A percentile compares a stretch with the other conserved stretches of the same genome.
These are phyloP conservation scores for Melanogrammus aeglefinus DNA, from an alignment of 2,797 vertebrate species.

Conservation along the genomic window DNA sequence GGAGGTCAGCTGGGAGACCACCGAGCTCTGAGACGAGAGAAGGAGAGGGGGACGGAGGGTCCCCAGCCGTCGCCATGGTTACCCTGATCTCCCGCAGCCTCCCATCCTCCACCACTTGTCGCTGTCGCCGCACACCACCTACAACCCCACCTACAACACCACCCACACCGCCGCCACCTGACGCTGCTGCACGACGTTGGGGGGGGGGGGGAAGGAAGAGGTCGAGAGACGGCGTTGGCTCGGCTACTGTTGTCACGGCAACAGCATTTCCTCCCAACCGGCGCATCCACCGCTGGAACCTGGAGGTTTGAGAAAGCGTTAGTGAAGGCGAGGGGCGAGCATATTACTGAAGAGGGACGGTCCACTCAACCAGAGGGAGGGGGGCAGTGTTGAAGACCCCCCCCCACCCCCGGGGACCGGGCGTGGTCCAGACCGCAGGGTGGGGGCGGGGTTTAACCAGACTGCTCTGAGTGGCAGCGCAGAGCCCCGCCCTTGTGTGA, in stretches of 20 bases:
- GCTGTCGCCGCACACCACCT: too few species aligned
- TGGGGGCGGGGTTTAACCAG: slow-evolving; percentile 24
- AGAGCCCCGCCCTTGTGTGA: slow-evolving; percentile 43
- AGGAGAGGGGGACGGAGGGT: neutral
- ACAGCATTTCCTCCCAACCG: slow-evolving; percentile 25
- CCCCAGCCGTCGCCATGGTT: slow-evolving; percentile 42
- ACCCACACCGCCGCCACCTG: slow-evolving; percentile 34
- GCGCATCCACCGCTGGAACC: slow-evolving; percentile 37
- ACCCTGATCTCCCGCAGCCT: slow-evolving; percentile 59
- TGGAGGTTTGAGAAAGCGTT: slow-evolving; percentile 34
- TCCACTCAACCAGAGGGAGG: slow-evolving; percentile 31
- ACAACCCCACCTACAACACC: too few species aligned
- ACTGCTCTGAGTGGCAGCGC: neutral
- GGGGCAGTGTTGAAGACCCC: slow-evolving; percentile 32
- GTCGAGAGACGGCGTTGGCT: too few species aligned
- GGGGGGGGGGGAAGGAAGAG: too few species aligned
- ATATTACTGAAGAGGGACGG: slow-evolving; percentile 6
- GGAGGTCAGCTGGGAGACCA: slow-evolving; percentile 72
- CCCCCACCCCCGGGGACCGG: slow-evolving; percentile 30
- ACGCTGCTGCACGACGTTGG: slow-evolving; percentile 18
- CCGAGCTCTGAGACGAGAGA: slow-evolving; percentile 58
- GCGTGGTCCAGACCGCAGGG: slow-evolving; percentile 37
- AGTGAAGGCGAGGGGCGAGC: slow-evolving; percentile 4
- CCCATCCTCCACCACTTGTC: slow-evolving; percentile 18
- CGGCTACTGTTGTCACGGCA: slow-evolving; percentile 34